phyloP scores from a whole-genome alignment of 2,888 invertebrate species.

The Lymantria dispar region DNA sequence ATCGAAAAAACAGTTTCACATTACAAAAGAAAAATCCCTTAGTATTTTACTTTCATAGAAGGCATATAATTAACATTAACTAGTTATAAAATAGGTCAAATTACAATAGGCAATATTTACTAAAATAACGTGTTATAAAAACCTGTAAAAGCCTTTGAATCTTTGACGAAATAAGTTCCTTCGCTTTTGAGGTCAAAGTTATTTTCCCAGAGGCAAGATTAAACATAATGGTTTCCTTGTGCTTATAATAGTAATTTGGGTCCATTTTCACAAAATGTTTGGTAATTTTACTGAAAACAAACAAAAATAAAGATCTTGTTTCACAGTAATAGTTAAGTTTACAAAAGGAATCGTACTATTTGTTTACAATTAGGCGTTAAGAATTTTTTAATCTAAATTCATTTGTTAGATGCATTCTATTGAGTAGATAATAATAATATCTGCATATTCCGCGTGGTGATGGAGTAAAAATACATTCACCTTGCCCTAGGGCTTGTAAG shows the following conservation, averaged over 20 bases:
- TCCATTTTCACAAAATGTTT: background rate
- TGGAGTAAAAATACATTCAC: too few species aligned
- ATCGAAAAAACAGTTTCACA: too few species aligned
- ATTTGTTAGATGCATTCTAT: too few species aligned
- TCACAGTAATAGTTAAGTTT: background rate
- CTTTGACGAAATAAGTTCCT: background rate
- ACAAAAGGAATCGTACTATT: background rate
- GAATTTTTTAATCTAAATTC: too few species aligned
- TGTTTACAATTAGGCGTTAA: background rate
- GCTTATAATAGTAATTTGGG: background rate
- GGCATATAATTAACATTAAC: too few species aligned
- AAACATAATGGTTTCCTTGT: background rate
- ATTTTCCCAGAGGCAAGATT: background rate
- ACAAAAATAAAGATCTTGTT: background rate
- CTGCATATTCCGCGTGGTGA: too few species aligned
- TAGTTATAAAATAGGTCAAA: background rate
- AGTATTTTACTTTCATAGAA: too few species aligned
- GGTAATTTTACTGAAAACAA: background rate
- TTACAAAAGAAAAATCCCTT: too few species aligned
- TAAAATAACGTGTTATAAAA: background rate
- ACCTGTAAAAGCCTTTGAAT: background rate
- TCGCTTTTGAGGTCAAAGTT: background rate
- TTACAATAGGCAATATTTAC: background rate
- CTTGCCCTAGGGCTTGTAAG: too few species aligned
- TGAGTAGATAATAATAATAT: too few species aligned